Conservation (phyloP, 2,113 vertebrate genomes). For the Saguinus imperator region DNA sequence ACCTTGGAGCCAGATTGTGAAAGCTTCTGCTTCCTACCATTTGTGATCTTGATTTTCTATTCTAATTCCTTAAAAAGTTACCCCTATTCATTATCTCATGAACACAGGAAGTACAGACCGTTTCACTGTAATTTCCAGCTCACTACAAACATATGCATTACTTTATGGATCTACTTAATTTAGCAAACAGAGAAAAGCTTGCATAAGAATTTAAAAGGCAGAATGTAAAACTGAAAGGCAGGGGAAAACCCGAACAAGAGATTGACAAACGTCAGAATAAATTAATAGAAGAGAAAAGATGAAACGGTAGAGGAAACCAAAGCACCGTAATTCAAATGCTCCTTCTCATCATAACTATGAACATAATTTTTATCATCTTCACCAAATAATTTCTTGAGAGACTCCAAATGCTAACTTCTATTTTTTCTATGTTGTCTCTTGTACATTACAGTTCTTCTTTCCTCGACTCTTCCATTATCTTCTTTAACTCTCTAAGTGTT, state of each 20-base stretch:
- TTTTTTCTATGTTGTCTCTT: not conserved
- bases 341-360: not conserved
- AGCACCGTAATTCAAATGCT: not conserved
- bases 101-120: not conserved
- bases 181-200: not conserved
- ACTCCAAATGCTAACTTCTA: not conserved
- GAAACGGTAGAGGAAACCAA: not conserved
- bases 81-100: not conserved
- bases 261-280: not conserved
- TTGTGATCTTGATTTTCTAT: not conserved
- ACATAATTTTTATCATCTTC: not conserved
- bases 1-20: not conserved
- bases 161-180: not conserved
- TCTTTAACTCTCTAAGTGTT: not conserved
- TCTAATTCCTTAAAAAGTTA: not conserved
- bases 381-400: not conserved
- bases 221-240: constrained; percentile 5
- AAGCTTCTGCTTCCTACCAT: not conserved
- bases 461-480: not conserved
- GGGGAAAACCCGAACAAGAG: not conserved
- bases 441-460: not conserved
- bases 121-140: not conserved
- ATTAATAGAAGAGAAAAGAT: not conserved
- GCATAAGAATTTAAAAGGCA: not conserved
- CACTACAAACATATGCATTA: not conserved